Evolutionary conservation across 2,113 vertebrate species (phyloP), one percentile per base, ranked within the genome.

Genomic region (Micromys minutus): DNA sequence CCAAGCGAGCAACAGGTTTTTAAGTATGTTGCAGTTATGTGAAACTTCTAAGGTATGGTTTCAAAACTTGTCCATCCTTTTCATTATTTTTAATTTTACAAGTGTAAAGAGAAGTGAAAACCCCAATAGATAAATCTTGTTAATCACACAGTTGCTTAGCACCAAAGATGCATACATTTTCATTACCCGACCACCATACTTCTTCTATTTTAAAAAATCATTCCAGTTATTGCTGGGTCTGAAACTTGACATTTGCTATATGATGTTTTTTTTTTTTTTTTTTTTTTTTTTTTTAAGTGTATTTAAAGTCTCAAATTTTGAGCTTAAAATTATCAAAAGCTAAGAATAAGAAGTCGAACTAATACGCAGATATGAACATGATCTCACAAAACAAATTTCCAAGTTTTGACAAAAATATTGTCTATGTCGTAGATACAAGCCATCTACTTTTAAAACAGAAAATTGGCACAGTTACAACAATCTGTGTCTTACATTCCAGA

Each of bases 361-460:
- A 61, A 47, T 71, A 81, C 76, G 45, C n/a, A n/a, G 29, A 90
- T 81, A 74, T 31, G 0, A 94, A 7, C 89, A 89, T 45, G 5
- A 74, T 93, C 24, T 86, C 36, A 77, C 42, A 85, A 81, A 87
- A n/a, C 77, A 75, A 69, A 5, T 93, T 97, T 83, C 8, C 36
- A 75, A 47, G 16, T 36, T 92, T 92, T 93, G 87, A 31, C 39
- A 87, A 45, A 96, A 81, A 67, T 71, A 61, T 61, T 67, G 55
- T 5, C 52, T 79, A 8, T 34, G 45, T 80, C 61, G 21, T 8
- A 63, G 74, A 81, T 8, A 19, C 50, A 29, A 55, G 10, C 19
- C 71, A 87, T 79, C 36, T 61, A 67, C 7, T 90, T 83, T 83
- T 52, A 86, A 93, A 93, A 92, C 59, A 87, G 34, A 83, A 77